Evolutionary conservation across 2,888 invertebrate species (phyloP), one percentile per base, ranked within the genome.

Genomic region (Hirtodrosophila histrioides): DNA sequence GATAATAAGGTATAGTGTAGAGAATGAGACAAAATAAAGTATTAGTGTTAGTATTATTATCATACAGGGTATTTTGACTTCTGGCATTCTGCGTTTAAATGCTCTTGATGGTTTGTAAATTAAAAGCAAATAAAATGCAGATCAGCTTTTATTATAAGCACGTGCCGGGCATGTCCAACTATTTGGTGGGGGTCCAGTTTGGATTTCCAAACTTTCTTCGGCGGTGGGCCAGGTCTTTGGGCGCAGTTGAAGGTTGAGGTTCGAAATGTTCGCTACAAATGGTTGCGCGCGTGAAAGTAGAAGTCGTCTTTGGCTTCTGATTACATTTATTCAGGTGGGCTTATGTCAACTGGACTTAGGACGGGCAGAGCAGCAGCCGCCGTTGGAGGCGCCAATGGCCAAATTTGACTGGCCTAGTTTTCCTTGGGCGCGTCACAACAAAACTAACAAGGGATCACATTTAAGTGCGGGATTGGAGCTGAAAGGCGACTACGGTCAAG

Each of bases 141-240:
- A 70, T 88, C 86, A 88, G 83, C 78, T 76, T 69, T 86, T 75
- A 57, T 65, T 45, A 37, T 46, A 5, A 4, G 35, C 29, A 64
- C 88, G 86, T 81, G 78, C 46, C 37, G 48, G 11, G 79, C 69
- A 83, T 80, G 55, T 36, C 31, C 46, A 83, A 71, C 37, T 35
- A 31, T 44, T 36, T 50, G 48, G 40, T 45, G 63, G 53, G 53
- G 43, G 24, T 45, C 36, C 10, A 73, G 31, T 33, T 50, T 58
- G 39, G n/a, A 51, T 74, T 67, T 71, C 60, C 58, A 70, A 86
- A 85, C 85, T 85, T 85, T 85, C 84, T 85, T 85, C 69, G 70
- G 4, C 37, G 57, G 44, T 55, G 68, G 29, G 37, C 46, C 27
- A 27, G 41, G 27, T 23, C 40, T 48, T 41, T 63, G 67, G 50